Base-by-base conservation (phyloP, 2,797 vertebrate species). In the Pseudochirops corinnae region DNA sequence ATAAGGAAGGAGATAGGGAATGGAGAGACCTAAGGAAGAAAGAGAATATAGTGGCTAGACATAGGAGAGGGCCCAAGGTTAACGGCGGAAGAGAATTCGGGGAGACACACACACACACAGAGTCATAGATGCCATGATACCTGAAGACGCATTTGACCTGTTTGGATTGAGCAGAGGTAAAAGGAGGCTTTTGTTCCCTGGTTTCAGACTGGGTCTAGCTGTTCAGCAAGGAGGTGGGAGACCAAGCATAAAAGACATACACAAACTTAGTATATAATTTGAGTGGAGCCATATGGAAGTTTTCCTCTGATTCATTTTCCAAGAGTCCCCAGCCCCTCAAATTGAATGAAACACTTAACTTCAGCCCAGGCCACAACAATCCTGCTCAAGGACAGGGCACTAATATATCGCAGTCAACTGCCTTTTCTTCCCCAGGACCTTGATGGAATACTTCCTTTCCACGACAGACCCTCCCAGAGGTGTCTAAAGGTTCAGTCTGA, bases 391-490 rank as follows among this genome's bases (percentile, higher is more conserved):
- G 74, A 82, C 74, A 82, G 7, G 39, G 21, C 39, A 24, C 74
- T 82, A 82, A 82, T 46, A 46, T 10, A 82, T 82, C 21, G 46
- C 74, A 46, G 39, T 82, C 39, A 3, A 39, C 74, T 46, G 74
- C 46, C 74, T 46, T 82, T 21, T 82, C 74, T 82, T 82, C n/a
- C n/a, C 74, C 74, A 24, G n/a, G 74, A 46, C 3, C 18, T 26
- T 82, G 74, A 82, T 82, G 74, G 74, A 82, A 82, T 82, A 46
- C 39, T 82, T 82, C 74, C 74, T 82, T 82, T 82, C 74, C 39
- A 46, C 11, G 74, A 82, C 39, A 82, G 74, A 24, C 74, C 2
- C 21, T 82, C 39, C 74, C 74, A 10, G 26, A 82, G 39, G 74
- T 46, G 39, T 46, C 74, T 82, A 82, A 82, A 46, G 74, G 9